Percentiles rank a stretch among this genome's conserved stretches.
These are phyloP conservation scores for Mandrillus leucophaeus DNA, from an alignment of 2,113 vertebrate species.

Conservation along the genomic window DNA sequence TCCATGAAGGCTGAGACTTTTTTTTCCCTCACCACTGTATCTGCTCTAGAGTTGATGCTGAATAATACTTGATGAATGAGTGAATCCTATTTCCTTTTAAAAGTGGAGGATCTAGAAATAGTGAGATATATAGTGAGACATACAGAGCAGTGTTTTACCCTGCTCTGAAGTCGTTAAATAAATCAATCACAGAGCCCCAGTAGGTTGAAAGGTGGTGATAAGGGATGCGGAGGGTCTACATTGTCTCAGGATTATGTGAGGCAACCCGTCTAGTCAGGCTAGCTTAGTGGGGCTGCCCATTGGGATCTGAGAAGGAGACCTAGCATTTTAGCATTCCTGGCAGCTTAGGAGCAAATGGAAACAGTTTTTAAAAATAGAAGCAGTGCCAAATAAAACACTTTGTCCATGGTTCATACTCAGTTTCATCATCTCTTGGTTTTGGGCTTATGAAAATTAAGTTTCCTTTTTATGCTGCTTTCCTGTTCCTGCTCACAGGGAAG, in stretches of 20 bases:
- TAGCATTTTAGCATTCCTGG: neutral
- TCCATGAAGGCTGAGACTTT: neutral
- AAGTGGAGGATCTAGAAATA: slow-evolving; percentile 37
- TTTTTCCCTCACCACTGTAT: neutral
- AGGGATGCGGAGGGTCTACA: neutral
- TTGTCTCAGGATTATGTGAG: neutral
- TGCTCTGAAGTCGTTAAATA: slow-evolving; percentile 21
- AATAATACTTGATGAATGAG: slow-evolving; percentile 28
- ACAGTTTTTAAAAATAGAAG: slow-evolving; percentile 18
- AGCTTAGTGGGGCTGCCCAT: neutral
- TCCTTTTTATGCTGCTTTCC: neutral
- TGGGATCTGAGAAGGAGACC: neutral
- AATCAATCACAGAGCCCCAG: neutral
- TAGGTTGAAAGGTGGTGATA: neutral
- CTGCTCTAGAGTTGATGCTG: neutral
- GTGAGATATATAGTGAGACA: neutral
- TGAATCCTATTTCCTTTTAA: slow-evolving; percentile 23
- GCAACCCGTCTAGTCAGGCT: neutral
- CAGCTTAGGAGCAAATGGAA: neutral
- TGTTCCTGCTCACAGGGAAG: neutral
- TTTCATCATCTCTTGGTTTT: neutral
- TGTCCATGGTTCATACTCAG: neutral
- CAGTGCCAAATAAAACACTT: neutral
- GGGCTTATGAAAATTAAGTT: neutral
- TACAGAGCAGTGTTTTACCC: neutral